These are phyloP conservation scores for Nanger granti DNA, from an alignment of 2,113 vertebrate genomes.

Conservation along the genomic window DNA sequence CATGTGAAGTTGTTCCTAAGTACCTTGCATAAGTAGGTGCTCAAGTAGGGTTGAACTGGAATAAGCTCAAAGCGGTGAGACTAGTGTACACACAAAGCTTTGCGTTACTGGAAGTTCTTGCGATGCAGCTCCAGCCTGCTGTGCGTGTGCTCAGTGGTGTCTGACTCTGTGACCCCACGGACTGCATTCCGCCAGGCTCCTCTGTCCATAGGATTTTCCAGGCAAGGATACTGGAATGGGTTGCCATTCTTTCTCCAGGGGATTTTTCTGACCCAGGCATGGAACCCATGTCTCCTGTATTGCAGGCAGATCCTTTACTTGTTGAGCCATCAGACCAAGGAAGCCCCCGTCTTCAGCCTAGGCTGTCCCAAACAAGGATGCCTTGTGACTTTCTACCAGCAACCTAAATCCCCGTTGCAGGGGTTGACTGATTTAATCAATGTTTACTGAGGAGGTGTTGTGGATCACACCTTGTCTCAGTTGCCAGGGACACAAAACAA, in stretches of 20 bases:
- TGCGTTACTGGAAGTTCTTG: background rate
- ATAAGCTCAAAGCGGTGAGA: background rate
- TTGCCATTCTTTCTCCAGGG: background rate
- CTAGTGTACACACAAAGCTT: background rate
- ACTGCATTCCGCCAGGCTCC: background rate
- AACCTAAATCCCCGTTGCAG: background rate
- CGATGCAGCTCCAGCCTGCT: background rate
- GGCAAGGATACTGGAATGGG: background rate
- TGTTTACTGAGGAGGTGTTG: background rate
- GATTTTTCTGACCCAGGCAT: background rate
- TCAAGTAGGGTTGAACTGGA: background rate
- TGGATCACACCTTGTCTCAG: background rate
- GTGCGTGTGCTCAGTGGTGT: background rate
- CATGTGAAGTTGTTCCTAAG: background rate
- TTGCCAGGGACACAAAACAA: background rate
- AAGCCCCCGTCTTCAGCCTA: background rate
- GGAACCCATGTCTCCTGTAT: background rate
- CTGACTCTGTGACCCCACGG: background rate
- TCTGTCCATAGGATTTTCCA: background rate
- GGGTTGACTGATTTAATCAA: background rate
- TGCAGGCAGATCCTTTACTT: background rate
- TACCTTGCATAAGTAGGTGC: background rate
- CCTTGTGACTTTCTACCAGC: background rate
- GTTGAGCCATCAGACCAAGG: background rate
- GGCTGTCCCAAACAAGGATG: background rate